phyloP scores from a whole-genome alignment of 2,888 invertebrate genomes.

The Heliothis peltigera region DNA sequence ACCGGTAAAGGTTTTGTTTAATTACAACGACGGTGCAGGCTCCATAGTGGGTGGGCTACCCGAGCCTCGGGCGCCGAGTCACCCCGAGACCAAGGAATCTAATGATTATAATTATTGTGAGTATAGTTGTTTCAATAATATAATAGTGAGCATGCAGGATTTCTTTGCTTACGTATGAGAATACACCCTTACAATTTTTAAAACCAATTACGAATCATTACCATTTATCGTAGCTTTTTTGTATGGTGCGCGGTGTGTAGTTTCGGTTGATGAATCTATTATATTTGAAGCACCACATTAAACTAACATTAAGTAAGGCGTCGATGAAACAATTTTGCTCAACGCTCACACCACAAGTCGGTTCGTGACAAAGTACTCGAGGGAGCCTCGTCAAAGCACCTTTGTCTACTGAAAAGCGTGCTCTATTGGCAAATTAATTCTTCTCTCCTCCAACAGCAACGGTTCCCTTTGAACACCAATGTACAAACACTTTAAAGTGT shows the following conservation, averaged over 20 bases:
- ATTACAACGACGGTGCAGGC: constrained; percentile 75
- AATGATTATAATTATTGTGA: constrained; percentile 76
- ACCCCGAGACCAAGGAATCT: constrained; percentile 74
- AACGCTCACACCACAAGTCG: constrained; percentile 54
- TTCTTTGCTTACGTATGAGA: constrained; percentile 55
- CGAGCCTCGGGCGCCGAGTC: constrained; percentile 52
- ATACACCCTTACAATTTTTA: constrained; percentile 34
- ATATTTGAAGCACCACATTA: constrained; percentile 22
- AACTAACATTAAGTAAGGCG: constrained; percentile 35
- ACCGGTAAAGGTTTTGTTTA: constrained; percentile 75
- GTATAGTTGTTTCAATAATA: constrained; percentile 72
- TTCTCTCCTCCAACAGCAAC: constrained; percentile 65
- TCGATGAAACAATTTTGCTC: constrained; percentile 64
- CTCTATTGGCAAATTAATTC: constrained; percentile 82
- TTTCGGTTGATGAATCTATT: constrained; percentile 34
- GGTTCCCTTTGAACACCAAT: constrained; percentile 72
- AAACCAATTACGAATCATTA: constrained; percentile 18
- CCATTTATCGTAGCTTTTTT: constrained; percentile 19
- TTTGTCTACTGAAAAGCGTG: constrained; percentile 74
- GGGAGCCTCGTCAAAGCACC: constrained; percentile 74
- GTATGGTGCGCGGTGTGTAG: constrained; percentile 22
- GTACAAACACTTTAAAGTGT: constrained; percentile 73
- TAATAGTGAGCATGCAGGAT: constrained; percentile 69
- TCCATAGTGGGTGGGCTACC: constrained; percentile 78
- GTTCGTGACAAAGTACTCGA: constrained; percentile 62